Conservation (phyloP, 2,888 invertebrate genomes). For the Hemithea aestivaria region DNA sequence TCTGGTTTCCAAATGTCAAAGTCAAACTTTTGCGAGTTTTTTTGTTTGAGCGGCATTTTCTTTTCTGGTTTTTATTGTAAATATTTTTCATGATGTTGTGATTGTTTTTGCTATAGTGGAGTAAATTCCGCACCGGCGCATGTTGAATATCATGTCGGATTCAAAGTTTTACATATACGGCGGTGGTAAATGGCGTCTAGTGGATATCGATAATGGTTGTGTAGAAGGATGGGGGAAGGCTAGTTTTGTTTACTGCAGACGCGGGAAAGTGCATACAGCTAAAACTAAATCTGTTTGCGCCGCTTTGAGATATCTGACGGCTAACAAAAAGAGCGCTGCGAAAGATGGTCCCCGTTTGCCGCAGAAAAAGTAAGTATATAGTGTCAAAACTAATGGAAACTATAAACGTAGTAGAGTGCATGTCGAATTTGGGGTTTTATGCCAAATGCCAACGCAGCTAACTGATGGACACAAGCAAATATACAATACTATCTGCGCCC, state of each 20-base stretch:
- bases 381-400: too few species aligned
- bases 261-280: constrained; percentile 8
- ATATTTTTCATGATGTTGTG: too few species aligned
- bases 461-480: too few species aligned
- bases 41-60: too few species aligned
- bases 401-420: too few species aligned
- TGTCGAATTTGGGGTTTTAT: too few species aligned
- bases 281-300: constrained; percentile 5
- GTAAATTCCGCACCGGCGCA: background rate
- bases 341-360: constrained; percentile 7
- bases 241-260: constrained; percentile 6
- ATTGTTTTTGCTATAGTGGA: too few species aligned
- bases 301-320: constrained; percentile 6
- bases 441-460: too few species aligned
- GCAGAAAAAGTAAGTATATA: constrained; percentile 3
- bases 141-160: constrained; percentile 6
- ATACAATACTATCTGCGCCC: too few species aligned
- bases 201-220: constrained; percentile 27
- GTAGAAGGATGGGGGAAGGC: constrained; percentile 32
- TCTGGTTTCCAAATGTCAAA: too few species aligned
- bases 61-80: too few species aligned
- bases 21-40: too few species aligned
- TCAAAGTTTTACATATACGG: constrained; percentile 32
- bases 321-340: background rate
- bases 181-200: constrained; percentile 36